Base-by-base conservation (phyloP, 2,888 invertebrate genomes). In the Tetragnatha montana region DNA sequence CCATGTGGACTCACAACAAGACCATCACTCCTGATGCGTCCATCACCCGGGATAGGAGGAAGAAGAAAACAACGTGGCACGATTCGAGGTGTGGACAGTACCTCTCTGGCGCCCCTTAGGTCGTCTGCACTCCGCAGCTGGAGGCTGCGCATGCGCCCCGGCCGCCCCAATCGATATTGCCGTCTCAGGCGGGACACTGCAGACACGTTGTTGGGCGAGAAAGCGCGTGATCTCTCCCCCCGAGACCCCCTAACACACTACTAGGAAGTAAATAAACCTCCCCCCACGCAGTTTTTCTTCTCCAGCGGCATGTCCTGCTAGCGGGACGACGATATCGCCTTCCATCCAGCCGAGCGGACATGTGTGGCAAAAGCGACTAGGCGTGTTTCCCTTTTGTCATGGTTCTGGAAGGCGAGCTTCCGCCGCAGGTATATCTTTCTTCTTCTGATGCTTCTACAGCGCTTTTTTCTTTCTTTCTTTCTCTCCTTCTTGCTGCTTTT, bases 121-220 rank as follows among this genome's bases (percentile, higher is more conserved):
- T 90, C 80, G 87, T 87, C 90, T 90, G 90, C 83, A 87, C 90
- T 87, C 90, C 83, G 90, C 90, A 90, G 84, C 79, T 22, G 83
- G 21, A 78, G 22, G 75, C 75, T 82, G 74, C 90, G 90, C 90
- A 87, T 83, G 90, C 90, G 51, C 87, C 19, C 70, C n/a, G 49
- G 60, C 74, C 50, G 60, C 68, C 81, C 22, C 81, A 87, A 90
- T 90, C 90, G 87, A 90, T 90, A 90, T 90, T 90, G 90, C 87
- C 87, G 90, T 90, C 90, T 90, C 85, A 76, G 21, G 47, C 80
- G 83, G 80, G 80, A 70, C 69, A 90, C 90, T 87, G 90, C 90
- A 90, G 85, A 90, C 90, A 84, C 89, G 89, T 89, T 89, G 85
- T 75, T 81, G n/a, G 69, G 8, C 84, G 85, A 76, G 84, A 81